These are phyloP conservation scores for Neoniphon sammara DNA, from an alignment of 2,797 vertebrate species.

Conservation along the genomic window DNA sequence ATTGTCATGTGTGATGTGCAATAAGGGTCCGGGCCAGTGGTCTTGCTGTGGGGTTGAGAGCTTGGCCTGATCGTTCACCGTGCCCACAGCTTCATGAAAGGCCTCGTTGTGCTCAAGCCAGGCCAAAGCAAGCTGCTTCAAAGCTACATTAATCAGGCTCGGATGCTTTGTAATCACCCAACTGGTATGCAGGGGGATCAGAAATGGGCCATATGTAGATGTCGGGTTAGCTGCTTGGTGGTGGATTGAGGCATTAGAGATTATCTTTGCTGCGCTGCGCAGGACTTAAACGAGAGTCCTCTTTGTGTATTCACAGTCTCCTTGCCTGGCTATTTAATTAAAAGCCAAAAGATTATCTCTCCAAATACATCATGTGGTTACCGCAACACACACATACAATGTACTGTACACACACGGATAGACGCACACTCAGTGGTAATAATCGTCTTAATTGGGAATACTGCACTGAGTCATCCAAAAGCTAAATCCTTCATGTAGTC, in stretches of 20 bases:
- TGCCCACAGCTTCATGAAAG: conserved; percentile 57
- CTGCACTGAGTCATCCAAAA: conserved; percentile 40
- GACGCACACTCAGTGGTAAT: conserved; percentile 21
- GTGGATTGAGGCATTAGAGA: conserved; percentile 64
- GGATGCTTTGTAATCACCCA: conserved; percentile 70
- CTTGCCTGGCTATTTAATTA: conserved; percentile 74
- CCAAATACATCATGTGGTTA: conserved; percentile 65
- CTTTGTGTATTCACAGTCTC: conserved; percentile 47
- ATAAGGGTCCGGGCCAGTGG: neutral
- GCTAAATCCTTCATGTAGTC: conserved; percentile 42
- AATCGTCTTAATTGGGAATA: conserved; percentile 67
- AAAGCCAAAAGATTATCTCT: conserved; percentile 74
- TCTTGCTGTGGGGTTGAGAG: conserved; percentile 29
- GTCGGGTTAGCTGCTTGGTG: conserved; percentile 49
- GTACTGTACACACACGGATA: conserved; percentile 15
- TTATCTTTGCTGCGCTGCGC: conserved; percentile 48
- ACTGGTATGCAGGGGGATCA: conserved; percentile 57
- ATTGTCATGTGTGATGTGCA: conserved; percentile 58
- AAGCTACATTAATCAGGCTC: conserved; percentile 71
- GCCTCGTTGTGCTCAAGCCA: conserved; percentile 51
- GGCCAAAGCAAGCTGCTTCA: conserved; percentile 57
- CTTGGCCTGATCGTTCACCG: conserved; percentile 44
- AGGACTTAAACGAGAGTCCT: conserved; percentile 47
- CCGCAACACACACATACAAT: conserved; percentile 24
- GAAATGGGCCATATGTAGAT: conserved; percentile 73